phyloP scores from a whole-genome alignment of 2,113 vertebrate species.

The Girardinichthys multiradiatus region DNA sequence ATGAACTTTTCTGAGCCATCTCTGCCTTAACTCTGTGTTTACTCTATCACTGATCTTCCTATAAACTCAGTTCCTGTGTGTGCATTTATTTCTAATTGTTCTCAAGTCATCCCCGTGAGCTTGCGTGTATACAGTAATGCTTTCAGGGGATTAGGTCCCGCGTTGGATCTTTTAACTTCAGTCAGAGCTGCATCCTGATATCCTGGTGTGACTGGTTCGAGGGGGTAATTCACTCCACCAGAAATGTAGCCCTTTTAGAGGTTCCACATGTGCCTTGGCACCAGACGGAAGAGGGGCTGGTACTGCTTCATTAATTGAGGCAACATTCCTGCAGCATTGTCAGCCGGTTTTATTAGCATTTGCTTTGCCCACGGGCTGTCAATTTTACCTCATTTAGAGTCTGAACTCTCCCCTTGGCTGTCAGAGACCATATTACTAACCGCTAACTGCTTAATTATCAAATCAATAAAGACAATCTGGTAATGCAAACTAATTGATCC shows the following conservation, averaged over 20 bases:
- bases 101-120: slow-evolving; percentile 62
- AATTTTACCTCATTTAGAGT: slow-evolving; percentile 68
- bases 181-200: slow-evolving; percentile 71
- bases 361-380: slow-evolving; percentile 72
- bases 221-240: slow-evolving; percentile 71
- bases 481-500: slow-evolving; percentile 39
- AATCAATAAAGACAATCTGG: slow-evolving; percentile 46
- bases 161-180: slow-evolving; percentile 68
- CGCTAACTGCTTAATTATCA: slow-evolving; percentile 43
- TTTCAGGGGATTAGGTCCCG: slow-evolving; percentile 53
- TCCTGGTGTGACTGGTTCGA: slow-evolving; percentile 70
- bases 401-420: slow-evolving; percentile 68
- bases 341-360: slow-evolving; percentile 75
- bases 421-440: slow-evolving; percentile 54
- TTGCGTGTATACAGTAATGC: slow-evolving; percentile 67
- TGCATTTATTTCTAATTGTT: slow-evolving; percentile 43
- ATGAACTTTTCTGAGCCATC: slow-evolving; percentile 37
- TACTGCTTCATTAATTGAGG: slow-evolving; percentile 81
- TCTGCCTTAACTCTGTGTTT: slow-evolving; percentile 49
- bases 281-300: slow-evolving; percentile 80
- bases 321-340: slow-evolving; percentile 76
- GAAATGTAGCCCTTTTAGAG: slow-evolving; percentile 83
- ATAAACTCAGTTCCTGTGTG: slow-evolving; percentile 61
- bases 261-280: slow-evolving; percentile 88
- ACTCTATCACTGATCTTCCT: slow-evolving; percentile 51